Percentiles rank a stretch among this genome's conserved stretches.
Evolutionary conservation across 2,113 vertebrate genomes (phyloP).

Genomic region (Plestiodon gilberti): DNA sequence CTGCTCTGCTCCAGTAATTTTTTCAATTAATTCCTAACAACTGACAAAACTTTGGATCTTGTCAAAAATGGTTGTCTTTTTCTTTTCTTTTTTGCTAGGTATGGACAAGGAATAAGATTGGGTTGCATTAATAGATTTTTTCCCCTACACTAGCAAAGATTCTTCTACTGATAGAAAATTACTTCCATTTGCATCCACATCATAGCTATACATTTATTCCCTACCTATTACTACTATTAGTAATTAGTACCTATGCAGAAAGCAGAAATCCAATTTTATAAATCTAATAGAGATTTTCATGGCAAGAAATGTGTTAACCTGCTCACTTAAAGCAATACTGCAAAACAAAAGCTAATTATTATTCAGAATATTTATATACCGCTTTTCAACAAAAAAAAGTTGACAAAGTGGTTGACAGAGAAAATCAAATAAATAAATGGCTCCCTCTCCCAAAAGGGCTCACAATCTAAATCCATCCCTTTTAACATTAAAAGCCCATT

Average conservation of each 20-base stretch:
- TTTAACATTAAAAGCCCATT: background rate
- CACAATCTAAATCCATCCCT: background rate
- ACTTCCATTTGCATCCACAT: conserved; percentile 42
- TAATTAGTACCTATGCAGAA: background rate
- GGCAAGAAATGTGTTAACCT: background rate
- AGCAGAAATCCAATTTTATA: background rate
- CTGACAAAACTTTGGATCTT: conserved; percentile 84
- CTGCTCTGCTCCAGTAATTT: conserved; percentile 81
- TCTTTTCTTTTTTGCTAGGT: conserved; percentile 57
- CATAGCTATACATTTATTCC: conserved; percentile 29
- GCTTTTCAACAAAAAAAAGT: no score
- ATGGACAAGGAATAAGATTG: conserved; percentile 59
- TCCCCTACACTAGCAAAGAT: conserved; percentile 44
- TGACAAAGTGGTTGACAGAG: no score
- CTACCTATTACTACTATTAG: conserved; percentile 7
- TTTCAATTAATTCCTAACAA: conserved; percentile 88
- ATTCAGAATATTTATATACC: no score
- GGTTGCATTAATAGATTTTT: conserved; percentile 49
- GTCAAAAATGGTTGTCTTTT: conserved; percentile 79
- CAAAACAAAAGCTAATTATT: background rate
- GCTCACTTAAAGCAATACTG: background rate
- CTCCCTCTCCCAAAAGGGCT: no score
- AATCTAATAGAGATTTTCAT: background rate
- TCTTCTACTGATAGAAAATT: conserved; percentile 59
- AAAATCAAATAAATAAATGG: no score